Base-by-base conservation (phyloP, 2,797 vertebrate species). In the Acestrorhynchus altus region DNA sequence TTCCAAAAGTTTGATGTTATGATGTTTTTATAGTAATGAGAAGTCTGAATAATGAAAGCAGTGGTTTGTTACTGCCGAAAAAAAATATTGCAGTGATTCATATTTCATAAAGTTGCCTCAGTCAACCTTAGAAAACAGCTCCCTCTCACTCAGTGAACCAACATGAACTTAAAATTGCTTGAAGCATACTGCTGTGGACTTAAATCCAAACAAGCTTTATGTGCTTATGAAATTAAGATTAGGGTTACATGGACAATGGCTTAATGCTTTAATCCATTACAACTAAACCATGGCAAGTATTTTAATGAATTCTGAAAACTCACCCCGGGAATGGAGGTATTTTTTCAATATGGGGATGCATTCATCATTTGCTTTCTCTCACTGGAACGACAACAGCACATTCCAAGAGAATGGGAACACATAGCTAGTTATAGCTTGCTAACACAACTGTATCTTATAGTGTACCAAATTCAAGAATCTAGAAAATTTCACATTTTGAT, bases 281-380 rank as follows among this genome's bases (percentile, higher is more conserved):
- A 52, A 64, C 15, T 52, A 64, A 74, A 42, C 47, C 31, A 52
- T 54, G 47, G 57, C 60, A 74, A 52, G 59, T 26, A 73, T 63
- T 75, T 75, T 66, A 66, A 74, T 42, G 24, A 52, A 49, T 44
- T 56, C 18, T 57, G 11, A 64, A 74, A 52, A 54, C 15, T 65
- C 72, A 35, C 46, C 47, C 42, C 31, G 65, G 39, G 18, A 52
- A 63, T 61, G 6, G 13, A 26, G 72, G 24, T 28, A 22, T 67
- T 67, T 67, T 31, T 63, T 61, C 26, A 63, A 13, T 64, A 24
- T 24, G 18, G 24, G 22, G 24, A 42, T 67, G 65, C 65, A 49
- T 28, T 67, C 4, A n/a, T 22, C 18, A 28, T 42, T 67, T 49
- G 20, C 22, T 52, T 63, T 44, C 10, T 9, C 44, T 15, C 46